Percentiles rank a stretch among this genome's conserved stretches.
Conservation (phyloP, 1,140 invertebrate species). For the Trichogramma pretiosum region DNA sequence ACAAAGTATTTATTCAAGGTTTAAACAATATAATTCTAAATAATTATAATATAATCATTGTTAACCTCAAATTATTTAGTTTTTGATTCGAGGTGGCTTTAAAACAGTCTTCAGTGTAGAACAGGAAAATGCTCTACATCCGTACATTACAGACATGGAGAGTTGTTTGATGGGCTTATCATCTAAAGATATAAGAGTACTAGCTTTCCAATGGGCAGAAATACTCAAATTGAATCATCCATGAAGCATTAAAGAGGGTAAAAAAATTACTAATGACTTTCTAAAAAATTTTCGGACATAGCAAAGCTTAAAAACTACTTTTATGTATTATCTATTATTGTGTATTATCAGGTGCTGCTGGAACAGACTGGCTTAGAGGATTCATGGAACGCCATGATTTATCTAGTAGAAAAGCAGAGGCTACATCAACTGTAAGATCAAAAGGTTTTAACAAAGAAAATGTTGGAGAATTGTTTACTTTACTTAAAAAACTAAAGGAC, state of each 20-base stretch:
- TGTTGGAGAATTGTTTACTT: constrained; percentile 14
- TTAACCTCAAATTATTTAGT: not conserved
- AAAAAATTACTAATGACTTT: not conserved
- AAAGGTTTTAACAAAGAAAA: constrained; percentile 16
- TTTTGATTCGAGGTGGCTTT: constrained; percentile 2
- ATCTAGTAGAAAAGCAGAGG: constrained; percentile 7
- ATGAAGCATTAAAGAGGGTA: constrained; percentile 13
- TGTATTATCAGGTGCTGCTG: constrained; percentile 15
- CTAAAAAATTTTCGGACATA: not conserved
- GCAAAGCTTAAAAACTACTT: not conserved
- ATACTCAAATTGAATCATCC: constrained; percentile 23
- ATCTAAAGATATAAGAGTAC: constrained; percentile 14
- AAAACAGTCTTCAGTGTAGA: constrained; percentile 21
- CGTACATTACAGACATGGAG: constrained; percentile 23
- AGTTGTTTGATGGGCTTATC: constrained; percentile 23
- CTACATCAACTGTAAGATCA: constrained; percentile 13
- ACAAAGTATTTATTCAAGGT: too few relatives aligned
- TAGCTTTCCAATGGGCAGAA: constrained; percentile 26
- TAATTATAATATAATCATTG: not conserved
- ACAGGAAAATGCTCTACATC: constrained; percentile 19
- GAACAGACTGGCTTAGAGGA: constrained; percentile 19
- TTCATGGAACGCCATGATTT: constrained; percentile 20
- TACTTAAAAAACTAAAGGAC: constrained; percentile 5
- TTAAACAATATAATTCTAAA: not conserved
- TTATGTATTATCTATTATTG: not conserved